These are phyloP conservation scores for Nebria brevicollis DNA, from an alignment of 2,888 invertebrate species.

Conservation along the genomic window DNA sequence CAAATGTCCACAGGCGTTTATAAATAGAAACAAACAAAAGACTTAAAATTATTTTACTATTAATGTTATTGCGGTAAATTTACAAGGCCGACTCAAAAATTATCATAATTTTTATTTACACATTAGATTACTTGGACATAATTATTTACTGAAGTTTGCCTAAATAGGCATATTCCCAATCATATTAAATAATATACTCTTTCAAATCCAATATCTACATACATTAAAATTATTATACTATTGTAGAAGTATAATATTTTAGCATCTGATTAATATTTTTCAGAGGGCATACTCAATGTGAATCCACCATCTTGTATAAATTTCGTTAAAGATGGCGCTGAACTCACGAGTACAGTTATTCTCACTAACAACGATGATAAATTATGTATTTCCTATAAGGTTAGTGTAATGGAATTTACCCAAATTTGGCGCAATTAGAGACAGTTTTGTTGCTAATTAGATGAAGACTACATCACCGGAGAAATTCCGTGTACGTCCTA, in stretches of 20 bases:
- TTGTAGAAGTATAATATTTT: not conserved
- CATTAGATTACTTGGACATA: no score
- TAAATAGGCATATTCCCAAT: no score
- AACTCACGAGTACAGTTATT: conserved; percentile 73
- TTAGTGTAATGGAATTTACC: conserved; percentile 55
- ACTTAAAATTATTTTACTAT: no score
- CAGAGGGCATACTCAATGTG: conserved; percentile 68
- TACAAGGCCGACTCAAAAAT: no score
- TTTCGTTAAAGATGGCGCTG: conserved; percentile 75
- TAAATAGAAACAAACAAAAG: no score
- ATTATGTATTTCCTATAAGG: conserved; percentile 73
- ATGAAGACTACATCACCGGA: conserved; percentile 96
- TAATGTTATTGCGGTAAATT: no score
- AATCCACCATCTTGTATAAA: conserved; percentile 76
- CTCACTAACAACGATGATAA: conserved; percentile 74
- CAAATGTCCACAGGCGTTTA: no score
- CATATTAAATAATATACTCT: no score
- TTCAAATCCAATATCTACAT: no score
- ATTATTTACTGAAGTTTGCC: no score
- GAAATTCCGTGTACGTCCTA: conserved; percentile 92
- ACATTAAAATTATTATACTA: no score
- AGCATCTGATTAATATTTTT: conserved; percentile 34
- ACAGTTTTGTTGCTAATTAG: conserved; percentile 66
- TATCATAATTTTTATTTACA: no score
- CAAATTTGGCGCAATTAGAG: conserved; percentile 21